Evolutionary conservation across 2,888 invertebrate species (phyloP).

Genomic region (Mimumesa dahlbomi): DNA sequence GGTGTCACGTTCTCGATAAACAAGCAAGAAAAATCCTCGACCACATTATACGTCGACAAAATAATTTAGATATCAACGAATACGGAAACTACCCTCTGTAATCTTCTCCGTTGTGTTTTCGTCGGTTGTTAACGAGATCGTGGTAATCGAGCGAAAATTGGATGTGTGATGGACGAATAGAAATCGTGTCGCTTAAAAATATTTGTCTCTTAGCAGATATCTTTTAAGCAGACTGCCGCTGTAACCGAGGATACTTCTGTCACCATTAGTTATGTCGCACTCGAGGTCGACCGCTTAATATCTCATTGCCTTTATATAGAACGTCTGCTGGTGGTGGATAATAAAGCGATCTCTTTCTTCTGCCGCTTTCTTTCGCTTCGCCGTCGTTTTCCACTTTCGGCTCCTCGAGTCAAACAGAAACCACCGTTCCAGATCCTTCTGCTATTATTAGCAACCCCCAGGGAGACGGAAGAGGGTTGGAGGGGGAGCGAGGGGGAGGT

Average conservation of each 20-base stretch:
- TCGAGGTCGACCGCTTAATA: conserved; percentile 47
- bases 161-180: background rate
- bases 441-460: conserved; percentile 36
- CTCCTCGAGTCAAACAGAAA: conserved; percentile 38
- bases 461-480: too few species aligned
- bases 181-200: background rate
- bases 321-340: conserved; percentile 41
- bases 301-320: conserved; percentile 55
- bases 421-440: conserved; percentile 31
- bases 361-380: conserved; percentile 23
- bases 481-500: too few species aligned
- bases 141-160: background rate
- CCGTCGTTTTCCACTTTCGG: conserved; percentile 36
- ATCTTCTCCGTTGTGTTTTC: too few species aligned
- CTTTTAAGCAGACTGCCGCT: background rate
- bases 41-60: too few species aligned
- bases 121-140: too few species aligned
- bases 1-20: too few species aligned
- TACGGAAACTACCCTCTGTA: too few species aligned
- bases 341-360: conserved; percentile 53
- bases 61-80: too few species aligned
- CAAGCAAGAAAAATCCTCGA: too few species aligned
- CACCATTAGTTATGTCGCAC: conserved; percentile 37
- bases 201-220: too few species aligned
- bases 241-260: conserved; percentile 26